A percentile compares a stretch with the other conserved stretches of the same genome.
Evolutionary conservation across 2,113 vertebrate genomes (phyloP).

Genomic region (Phodopus roborovskii): DNA sequence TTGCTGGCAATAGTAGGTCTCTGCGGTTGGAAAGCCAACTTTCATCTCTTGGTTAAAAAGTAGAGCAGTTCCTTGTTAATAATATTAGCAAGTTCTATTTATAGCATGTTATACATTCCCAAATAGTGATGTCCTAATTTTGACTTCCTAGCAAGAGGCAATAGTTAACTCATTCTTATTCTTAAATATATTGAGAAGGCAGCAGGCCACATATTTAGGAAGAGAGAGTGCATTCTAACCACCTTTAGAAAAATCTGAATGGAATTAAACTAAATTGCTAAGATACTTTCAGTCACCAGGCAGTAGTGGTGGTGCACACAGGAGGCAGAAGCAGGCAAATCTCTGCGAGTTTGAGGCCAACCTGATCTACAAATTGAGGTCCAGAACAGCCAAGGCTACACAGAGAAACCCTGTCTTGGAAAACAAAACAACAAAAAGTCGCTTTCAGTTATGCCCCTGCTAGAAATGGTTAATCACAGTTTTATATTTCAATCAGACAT

Average conservation of each 20-base stretch:
- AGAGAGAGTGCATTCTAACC: slow-evolving; percentile 33
- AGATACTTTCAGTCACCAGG: not conserved
- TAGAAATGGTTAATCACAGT: slow-evolving; percentile 57
- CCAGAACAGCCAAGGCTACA: not conserved
- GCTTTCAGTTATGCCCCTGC: slow-evolving; percentile 31
- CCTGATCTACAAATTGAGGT: not conserved
- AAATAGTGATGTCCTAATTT: slow-evolving; percentile 73
- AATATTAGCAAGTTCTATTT: slow-evolving; percentile 72
- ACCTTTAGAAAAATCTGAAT: slow-evolving; percentile 22
- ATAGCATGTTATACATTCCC: slow-evolving; percentile 60
- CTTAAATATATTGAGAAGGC: slow-evolving; percentile 70
- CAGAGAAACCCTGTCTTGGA: not conserved
- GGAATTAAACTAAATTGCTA: not conserved
- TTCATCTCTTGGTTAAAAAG: slow-evolving; percentile 73
- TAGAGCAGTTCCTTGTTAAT: slow-evolving; percentile 70
- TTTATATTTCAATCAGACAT: slow-evolving; percentile 66
- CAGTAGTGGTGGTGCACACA: not conserved
- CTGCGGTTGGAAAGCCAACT: slow-evolving; percentile 68
- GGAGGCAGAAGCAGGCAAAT: not conserved
- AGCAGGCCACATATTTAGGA: slow-evolving; percentile 57
- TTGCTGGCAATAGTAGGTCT: slow-evolving; percentile 45
- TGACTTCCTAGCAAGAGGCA: slow-evolving; percentile 68
- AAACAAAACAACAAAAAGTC: not conserved
- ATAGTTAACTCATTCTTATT: slow-evolving; percentile 66
- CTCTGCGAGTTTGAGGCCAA: not conserved